phyloP scores from a whole-genome alignment of 2,888 invertebrate species.

The Drosophila mulleri region DNA sequence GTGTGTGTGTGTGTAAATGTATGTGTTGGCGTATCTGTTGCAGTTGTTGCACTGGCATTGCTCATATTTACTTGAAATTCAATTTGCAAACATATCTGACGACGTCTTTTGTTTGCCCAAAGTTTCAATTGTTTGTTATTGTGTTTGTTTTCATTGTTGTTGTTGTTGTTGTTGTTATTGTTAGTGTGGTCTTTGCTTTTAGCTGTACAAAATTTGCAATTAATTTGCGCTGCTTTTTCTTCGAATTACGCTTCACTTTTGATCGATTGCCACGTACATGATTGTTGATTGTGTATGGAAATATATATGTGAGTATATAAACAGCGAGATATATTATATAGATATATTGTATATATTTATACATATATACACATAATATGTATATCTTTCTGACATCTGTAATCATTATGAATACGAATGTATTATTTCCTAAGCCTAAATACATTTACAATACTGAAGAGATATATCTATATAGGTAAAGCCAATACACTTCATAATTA shows the following conservation, averaged over 20 bases:
- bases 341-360: too few species aligned
- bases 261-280: constrained; percentile 6
- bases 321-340: too few species aligned
- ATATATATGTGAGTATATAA: neutral
- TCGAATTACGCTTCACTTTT: constrained; percentile 18
- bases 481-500: too few species aligned
- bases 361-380: too few species aligned
- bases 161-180: constrained; percentile 2
- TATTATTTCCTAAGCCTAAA: too few species aligned
- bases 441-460: too few species aligned
- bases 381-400: too few species aligned
- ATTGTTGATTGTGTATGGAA: neutral
- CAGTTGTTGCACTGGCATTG: constrained; percentile 24
- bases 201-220: constrained; percentile 1
- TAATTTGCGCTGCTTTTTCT: neutral
- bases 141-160: constrained; percentile 6
- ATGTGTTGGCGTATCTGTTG: constrained; percentile 26
- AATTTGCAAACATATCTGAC: constrained; percentile 31
- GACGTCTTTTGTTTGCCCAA: constrained; percentile 29
- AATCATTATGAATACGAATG: too few species aligned
- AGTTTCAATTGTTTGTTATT: constrained; percentile 27
- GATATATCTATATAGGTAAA: too few species aligned
- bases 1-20: neutral
- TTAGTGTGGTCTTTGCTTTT: neutral
- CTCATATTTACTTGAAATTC: constrained; percentile 35